phyloP scores from a whole-genome alignment of 2,113 vertebrate species.

The Hyperoodon ampullatus region DNA sequence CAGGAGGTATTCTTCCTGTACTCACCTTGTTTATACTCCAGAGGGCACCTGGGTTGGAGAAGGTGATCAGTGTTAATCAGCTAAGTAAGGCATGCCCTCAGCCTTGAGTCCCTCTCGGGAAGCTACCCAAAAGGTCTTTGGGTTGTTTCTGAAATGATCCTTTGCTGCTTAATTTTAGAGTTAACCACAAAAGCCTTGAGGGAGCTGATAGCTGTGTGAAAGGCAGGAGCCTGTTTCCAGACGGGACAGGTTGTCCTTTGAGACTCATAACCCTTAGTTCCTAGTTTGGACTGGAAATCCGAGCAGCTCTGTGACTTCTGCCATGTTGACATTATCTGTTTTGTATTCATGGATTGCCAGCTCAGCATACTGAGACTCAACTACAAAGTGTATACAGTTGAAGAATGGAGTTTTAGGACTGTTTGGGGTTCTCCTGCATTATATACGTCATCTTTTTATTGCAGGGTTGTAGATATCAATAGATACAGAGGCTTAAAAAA shows the following conservation, averaged over 20 bases:
- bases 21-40: background rate
- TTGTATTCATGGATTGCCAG: background rate
- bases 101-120: background rate
- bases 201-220: background rate
- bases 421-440: background rate
- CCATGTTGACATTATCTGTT: background rate
- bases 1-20: background rate
- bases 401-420: constrained; percentile 26
- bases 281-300: constrained; percentile 47
- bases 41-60: background rate
- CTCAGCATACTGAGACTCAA: background rate
- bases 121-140: background rate
- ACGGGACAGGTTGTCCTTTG: background rate
- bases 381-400: background rate
- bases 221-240: constrained; percentile 12
- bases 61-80: background rate
- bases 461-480: background rate
- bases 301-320: background rate
- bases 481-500: background rate
- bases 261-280: constrained; percentile 5
- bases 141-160: background rate
- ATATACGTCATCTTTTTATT: constrained; percentile 28
- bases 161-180: background rate
- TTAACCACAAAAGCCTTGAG: background rate
- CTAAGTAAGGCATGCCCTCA: background rate